Evolutionary conservation across 1,140 invertebrate species (phyloP), one percentile per base, ranked within the genome.

Genomic region (Anoplolepis gracilipes): DNA sequence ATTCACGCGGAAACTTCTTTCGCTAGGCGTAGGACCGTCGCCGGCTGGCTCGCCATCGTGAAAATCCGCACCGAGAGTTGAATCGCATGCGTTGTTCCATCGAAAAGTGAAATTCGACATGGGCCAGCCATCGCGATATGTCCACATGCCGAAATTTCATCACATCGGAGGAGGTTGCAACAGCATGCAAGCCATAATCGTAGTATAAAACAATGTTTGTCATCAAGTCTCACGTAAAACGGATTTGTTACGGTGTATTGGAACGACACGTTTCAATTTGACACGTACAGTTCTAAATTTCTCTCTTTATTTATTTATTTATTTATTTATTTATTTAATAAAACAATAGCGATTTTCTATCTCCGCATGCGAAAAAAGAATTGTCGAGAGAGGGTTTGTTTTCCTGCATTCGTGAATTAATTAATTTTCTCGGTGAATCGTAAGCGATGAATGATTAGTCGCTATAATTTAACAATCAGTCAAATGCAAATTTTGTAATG

Each of bases 61-160:
- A 91, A 94, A 95, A 95, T 94, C 87, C 87, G 78, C 67, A 19
- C 42, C 76, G 82, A 90, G 46, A 19, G 90, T 87, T 87, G 87
- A 89, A 77, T 88, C 90, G 87, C 73, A 67, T 86, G 61, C 39
- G 86, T 61, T 30, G 30, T 53, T 81, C 88, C 88, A 73, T 89
- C 88, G 92, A 93, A 94, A 94, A 94, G 93, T 93, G 93, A 93
- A 93, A 93, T 92, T 91, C 87, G 85, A 53, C 11, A 46, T 39
- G 76, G 61, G 64, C 59, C 49, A 49, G 53, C 11, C 39, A 53
- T 81, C 78, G 33, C 78, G 65, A 36, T 42, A 77, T 76, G 22
- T 64, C 65, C 53, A 84, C 88, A 49, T 49, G 53, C 67, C 78
- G 81, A 90, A 90, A 89, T 90, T 87, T 87, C 85, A 75, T 87